Conservation (phyloP, 1,140 invertebrate genomes). For the Hyposmocoma kahamanoa region DNA sequence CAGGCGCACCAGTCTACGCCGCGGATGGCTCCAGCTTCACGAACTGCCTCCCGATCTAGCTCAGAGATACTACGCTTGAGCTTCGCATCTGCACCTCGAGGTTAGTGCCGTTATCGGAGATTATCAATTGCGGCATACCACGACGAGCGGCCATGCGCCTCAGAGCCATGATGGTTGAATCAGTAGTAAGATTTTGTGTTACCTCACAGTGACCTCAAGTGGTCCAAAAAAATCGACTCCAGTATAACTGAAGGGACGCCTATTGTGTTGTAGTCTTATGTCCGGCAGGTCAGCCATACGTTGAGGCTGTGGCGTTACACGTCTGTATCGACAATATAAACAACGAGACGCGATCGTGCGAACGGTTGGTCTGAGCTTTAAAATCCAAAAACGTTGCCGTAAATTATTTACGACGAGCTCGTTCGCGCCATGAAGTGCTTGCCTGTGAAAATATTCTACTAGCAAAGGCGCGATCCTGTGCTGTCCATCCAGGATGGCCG, state of each 20-base stretch:
- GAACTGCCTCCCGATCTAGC: slow-evolving; percentile 8
- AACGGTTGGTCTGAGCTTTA: slow-evolving; percentile 8
- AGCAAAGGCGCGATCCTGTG: slow-evolving; percentile 13
- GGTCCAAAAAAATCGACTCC: slow-evolving; percentile 43
- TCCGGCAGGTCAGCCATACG: slow-evolving; percentile 19
- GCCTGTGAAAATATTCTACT: slow-evolving; percentile 12
- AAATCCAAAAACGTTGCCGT: slow-evolving; percentile 10
- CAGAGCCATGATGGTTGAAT: slow-evolving; percentile 26
- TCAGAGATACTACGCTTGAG: slow-evolving; percentile 13
- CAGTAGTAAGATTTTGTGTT: slow-evolving; percentile 10
- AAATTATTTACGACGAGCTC: slow-evolving; percentile 13
- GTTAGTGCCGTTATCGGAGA: slow-evolving; percentile 36
- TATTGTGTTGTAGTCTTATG: slow-evolving; percentile 18
- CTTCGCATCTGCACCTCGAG: slow-evolving; percentile 26
- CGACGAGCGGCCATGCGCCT: slow-evolving; percentile 18
- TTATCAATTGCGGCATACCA: slow-evolving; percentile 14
- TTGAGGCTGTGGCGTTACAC: slow-evolving; percentile 13
- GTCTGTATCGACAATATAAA: slow-evolving; percentile 15
- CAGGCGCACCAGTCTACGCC: slow-evolving; percentile 28
- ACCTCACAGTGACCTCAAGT: slow-evolving; percentile 22
- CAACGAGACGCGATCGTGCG: slow-evolving; percentile 12
- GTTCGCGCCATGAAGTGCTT: slow-evolving; percentile 3
- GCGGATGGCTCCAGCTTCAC: background rate
- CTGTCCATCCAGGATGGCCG: slow-evolving; percentile 13
- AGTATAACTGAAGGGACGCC: slow-evolving; percentile 24